These are phyloP conservation scores for Prietella phreatophila DNA, from an alignment of 2,113 vertebrate species.

Conservation along the genomic window DNA sequence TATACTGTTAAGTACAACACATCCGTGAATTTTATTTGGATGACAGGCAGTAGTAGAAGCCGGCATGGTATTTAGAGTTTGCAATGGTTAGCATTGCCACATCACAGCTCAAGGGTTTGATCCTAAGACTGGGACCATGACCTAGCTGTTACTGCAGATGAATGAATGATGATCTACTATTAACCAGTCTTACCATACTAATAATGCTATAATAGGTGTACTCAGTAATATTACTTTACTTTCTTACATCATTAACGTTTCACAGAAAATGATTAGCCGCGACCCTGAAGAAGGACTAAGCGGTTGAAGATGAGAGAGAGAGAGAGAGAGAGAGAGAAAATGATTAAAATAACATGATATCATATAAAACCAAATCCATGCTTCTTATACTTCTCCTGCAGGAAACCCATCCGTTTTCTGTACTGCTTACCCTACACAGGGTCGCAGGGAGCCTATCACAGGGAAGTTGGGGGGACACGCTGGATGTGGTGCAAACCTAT, in stretches of 20 bases:
- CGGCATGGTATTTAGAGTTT: background rate
- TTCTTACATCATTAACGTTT: background rate
- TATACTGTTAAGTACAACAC: background rate
- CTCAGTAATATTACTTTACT: background rate
- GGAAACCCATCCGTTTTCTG: background rate
- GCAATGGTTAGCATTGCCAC: background rate
- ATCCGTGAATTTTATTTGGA: background rate
- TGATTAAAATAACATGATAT: background rate
- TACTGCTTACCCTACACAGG: no score
- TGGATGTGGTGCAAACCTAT: no score
- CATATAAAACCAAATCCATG: background rate
- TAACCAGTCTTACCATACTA: background rate
- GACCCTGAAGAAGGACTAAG: no score
- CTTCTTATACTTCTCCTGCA: background rate
- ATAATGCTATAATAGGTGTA: background rate
- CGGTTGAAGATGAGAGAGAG: no score
- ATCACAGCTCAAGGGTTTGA: background rate
- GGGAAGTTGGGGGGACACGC: no score
- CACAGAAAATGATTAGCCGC: background rate
- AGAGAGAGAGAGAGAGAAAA: no score
- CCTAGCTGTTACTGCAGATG: background rate
- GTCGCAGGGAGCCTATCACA: no score
- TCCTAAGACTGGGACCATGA: background rate
- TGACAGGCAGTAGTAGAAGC: background rate
- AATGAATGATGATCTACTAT: background rate